Conservation (phyloP, 2,888 invertebrate genomes). For the Hydrotaea cyrtoneurina region DNA sequence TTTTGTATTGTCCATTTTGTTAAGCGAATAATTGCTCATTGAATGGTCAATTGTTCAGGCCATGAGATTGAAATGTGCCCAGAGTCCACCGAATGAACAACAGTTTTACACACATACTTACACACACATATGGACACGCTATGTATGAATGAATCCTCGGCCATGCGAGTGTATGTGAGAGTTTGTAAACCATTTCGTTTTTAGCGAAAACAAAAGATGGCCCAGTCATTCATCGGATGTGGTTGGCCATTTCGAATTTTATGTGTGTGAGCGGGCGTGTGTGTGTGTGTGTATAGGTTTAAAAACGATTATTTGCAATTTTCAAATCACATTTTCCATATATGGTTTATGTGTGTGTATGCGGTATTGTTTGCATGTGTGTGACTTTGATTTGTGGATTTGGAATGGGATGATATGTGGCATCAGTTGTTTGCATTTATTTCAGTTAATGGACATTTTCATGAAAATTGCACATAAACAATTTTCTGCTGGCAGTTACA, state of each 20-base stretch:
- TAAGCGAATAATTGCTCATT: slow-evolving; percentile 60
- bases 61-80: slow-evolving; percentile 48
- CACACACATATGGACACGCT: neutral
- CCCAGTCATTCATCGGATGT: slow-evolving; percentile 56
- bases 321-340: slow-evolving; percentile 50
- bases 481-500: neutral
- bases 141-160: neutral
- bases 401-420: slow-evolving; percentile 56
- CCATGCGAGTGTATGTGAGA: neutral
- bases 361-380: too few relatives aligned
- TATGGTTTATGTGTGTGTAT: neutral
- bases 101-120: slow-evolving; percentile 22
- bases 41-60: slow-evolving; percentile 49
- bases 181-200: slow-evolving; percentile 25
- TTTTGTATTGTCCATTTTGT: slow-evolving; percentile 41
- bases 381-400: slow-evolving; percentile 50
- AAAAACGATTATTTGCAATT: slow-evolving; percentile 52
- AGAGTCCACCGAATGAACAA: slow-evolving; percentile 18
- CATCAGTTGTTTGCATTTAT: slow-evolving; percentile 16
- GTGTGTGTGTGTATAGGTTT: neutral
- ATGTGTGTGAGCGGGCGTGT: neutral
- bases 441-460: neutral
- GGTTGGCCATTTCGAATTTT: slow-evolving; percentile 54
- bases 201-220: slow-evolving; percentile 50
- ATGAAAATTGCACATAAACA: neutral